Evolutionary conservation across 2,888 invertebrate genomes (phyloP).

Genomic region (Heliconius ismenius): DNA sequence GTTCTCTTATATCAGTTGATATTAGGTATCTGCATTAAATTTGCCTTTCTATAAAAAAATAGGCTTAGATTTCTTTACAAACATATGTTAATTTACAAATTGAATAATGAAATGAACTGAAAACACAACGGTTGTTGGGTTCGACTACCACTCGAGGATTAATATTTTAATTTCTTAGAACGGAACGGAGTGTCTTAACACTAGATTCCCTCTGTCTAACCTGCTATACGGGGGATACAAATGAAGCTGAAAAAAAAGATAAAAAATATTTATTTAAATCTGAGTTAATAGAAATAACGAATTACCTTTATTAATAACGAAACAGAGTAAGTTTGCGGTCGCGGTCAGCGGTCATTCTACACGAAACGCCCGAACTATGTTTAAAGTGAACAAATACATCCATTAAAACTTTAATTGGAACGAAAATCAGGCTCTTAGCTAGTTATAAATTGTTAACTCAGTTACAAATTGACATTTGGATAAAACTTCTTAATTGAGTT

Average conservation of each 20-base stretch:
- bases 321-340: constrained; percentile 22
- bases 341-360: constrained; percentile 24
- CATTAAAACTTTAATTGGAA: constrained; percentile 36
- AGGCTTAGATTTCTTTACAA: too few species aligned
- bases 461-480: constrained; percentile 32
- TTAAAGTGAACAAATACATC: constrained; percentile 31
- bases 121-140: too few species aligned
- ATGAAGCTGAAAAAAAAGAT: too few species aligned
- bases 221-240: too few species aligned
- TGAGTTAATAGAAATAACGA: background rate
- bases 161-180: too few species aligned
- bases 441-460: constrained; percentile 32
- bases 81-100: too few species aligned
- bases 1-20: background rate
- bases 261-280: too few species aligned
- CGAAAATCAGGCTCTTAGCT: constrained; percentile 30
- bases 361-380: constrained; percentile 29
- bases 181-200: too few species aligned
- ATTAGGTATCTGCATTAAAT: background rate
- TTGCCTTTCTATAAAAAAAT: too few species aligned
- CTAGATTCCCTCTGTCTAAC: too few species aligned
- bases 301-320: background rate
- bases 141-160: too few species aligned
- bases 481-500: constrained; percentile 33
- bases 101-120: too few species aligned